Conservation (phyloP, 2,797 vertebrate genomes). For the Clamator glandarius region DNA sequence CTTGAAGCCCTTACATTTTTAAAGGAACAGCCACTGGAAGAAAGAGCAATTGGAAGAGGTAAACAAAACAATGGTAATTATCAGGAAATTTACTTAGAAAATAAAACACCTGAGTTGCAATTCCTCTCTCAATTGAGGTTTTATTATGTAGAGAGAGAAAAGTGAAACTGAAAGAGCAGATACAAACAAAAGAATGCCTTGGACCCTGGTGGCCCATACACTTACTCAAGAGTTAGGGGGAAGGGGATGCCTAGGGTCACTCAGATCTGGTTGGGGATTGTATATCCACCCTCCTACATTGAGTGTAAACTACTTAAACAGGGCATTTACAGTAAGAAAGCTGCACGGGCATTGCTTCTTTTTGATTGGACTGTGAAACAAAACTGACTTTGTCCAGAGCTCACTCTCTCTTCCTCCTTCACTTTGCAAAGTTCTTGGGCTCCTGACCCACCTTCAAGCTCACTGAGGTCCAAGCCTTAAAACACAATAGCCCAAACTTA, state of each 20-base stretch:
- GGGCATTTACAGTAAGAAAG: background rate
- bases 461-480: background rate
- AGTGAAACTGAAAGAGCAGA: background rate
- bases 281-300: background rate
- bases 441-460: background rate
- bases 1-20: background rate
- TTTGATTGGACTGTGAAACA: background rate
- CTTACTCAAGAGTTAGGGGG: background rate
- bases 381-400: background rate
- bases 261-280: background rate
- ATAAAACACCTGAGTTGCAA: background rate
- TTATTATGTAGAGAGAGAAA: background rate
- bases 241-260: background rate
- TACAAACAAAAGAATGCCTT: background rate
- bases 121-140: background rate
- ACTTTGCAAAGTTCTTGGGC: background rate
- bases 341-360: background rate
- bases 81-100: background rate
- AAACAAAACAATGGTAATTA: background rate
- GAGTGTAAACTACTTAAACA: background rate
- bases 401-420: background rate
- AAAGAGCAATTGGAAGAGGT: background rate
- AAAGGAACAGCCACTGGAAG: background rate
- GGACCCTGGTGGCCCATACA: background rate
- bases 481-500: background rate